Evolutionary conservation across 1,140 invertebrate genomes (phyloP).

Genomic region (Trypoxylus dichotomus): DNA sequence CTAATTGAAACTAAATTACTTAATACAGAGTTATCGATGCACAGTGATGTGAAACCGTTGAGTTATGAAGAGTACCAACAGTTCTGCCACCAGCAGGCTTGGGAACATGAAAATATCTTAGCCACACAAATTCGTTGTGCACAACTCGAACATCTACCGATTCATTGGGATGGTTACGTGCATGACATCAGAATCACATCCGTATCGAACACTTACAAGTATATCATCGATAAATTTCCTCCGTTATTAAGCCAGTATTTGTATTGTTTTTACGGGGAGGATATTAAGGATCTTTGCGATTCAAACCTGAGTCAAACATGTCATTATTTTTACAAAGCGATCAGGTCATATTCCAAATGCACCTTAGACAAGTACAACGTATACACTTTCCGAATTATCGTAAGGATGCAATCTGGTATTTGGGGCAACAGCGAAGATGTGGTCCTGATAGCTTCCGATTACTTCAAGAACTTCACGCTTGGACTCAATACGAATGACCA

Average conservation of each 20-base stretch:
- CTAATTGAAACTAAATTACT: constrained; percentile 34
- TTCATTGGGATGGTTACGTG: constrained; percentile 75
- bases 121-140: constrained; percentile 70
- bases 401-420: constrained; percentile 69
- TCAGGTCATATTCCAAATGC: constrained; percentile 61
- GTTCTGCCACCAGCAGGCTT: constrained; percentile 69
- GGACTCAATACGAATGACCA: constrained; percentile 68
- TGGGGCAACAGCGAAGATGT: constrained; percentile 65
- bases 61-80: constrained; percentile 67
- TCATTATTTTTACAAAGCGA: constrained; percentile 57
- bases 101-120: constrained; percentile 66
- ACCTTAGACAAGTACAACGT: constrained; percentile 70
- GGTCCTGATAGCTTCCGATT: constrained; percentile 61
- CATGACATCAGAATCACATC: constrained; percentile 65
- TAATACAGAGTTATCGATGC: neutral
- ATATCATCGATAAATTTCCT: constrained; percentile 63
- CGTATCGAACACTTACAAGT: constrained; percentile 64
- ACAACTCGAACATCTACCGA: constrained; percentile 63
- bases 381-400: constrained; percentile 62
- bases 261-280: constrained; percentile 70
- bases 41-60: constrained; percentile 37
- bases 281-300: constrained; percentile 59
- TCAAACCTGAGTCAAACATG: constrained; percentile 56
- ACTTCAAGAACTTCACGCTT: constrained; percentile 72
- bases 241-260: constrained; percentile 59